These are phyloP conservation scores for Cydia amplana DNA, from an alignment of 1,140 invertebrate species.

Conservation along the genomic window DNA sequence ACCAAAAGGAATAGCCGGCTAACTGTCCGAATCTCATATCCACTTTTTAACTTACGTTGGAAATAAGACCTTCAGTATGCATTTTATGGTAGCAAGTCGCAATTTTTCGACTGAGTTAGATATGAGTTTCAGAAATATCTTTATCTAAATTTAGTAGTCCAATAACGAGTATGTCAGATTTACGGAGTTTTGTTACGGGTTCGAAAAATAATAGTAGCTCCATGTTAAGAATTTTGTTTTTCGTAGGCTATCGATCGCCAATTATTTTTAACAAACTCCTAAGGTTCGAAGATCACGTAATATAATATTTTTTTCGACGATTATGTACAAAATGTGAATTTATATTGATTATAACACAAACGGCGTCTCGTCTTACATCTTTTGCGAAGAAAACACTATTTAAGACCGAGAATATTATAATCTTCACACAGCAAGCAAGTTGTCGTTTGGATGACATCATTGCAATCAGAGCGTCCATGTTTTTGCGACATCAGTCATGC, in stretches of 20 bases:
- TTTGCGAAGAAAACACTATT: too few species aligned
- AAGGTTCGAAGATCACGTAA: too few species aligned
- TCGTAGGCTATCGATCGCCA: too few species aligned
- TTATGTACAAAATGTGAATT: too few species aligned
- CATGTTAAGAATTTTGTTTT: not conserved
- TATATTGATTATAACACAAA: too few species aligned
- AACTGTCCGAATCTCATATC: not conserved
- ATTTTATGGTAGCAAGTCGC: not conserved
- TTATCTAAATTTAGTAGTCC: not conserved
- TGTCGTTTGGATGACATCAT: not conserved
- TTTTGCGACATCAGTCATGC: slow-evolving; percentile 9
- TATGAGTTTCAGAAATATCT: not conserved
- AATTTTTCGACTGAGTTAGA: not conserved
- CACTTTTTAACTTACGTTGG: not conserved
- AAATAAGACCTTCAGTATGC: not conserved
- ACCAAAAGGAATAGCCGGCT: not conserved
- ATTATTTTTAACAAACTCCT: too few species aligned
- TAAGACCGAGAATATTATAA: too few species aligned
- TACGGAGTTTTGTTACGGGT: not conserved
- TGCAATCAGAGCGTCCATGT: slow-evolving; percentile 9
- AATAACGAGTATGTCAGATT: slow-evolving; percentile 8
- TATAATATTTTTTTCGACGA: too few species aligned
- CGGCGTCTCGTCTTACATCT: too few species aligned
- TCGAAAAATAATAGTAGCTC: not conserved
- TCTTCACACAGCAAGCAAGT: not conserved